Base-by-base conservation (phyloP, 2,888 invertebrate species). In the Clusia tigrina region DNA sequence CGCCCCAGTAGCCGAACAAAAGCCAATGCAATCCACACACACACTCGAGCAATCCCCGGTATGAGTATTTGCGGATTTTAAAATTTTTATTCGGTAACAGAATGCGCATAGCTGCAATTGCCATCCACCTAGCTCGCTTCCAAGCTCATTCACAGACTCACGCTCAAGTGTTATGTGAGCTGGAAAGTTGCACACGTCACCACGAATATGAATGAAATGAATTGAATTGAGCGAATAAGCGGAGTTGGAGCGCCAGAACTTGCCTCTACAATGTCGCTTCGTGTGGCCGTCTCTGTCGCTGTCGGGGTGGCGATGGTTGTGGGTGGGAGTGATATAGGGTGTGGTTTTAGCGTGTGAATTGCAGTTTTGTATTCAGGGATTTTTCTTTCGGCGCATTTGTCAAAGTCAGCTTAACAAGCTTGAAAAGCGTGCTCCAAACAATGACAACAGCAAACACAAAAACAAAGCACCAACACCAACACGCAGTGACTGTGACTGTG, bases 341-440 rank as follows among this genome's bases (percentile, higher is more conserved):
- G 3, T 48, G 20, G 22, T 3, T 48, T 22, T 22, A 48, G 48
- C 48, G 22, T 48, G 48, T 22, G 48, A 48, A 48, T 48, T 20
- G 48, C 22, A 48, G 20, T 60, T 54, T 54, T 60, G n/a, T 56
- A 32, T 60, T 57, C 62, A 56, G 54, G 62, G 60, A 62, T 62
- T 62, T 62, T 52, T 52, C 18, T 52, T 59, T 42, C 57, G 54
- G 62, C 53, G 68, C 67, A 69, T 69, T 70, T 68, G 69, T 69
- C 69, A 70, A 70, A 68, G 70, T 69, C 69, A 69, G 68, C 68
- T 70, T 68, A 70, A 64, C 67, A 64, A 65, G 67, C 63, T 67
- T 62, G 52, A 63, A 65, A 67, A 67, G 64, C 62, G 63, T 66
- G 55, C 63, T 9, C 20, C 3, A 5, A 5, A 48, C 48, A 48